These are phyloP conservation scores for Trissoscelio sp. DNA, from an alignment of 2,888 invertebrate genomes.

Conservation along the genomic window DNA sequence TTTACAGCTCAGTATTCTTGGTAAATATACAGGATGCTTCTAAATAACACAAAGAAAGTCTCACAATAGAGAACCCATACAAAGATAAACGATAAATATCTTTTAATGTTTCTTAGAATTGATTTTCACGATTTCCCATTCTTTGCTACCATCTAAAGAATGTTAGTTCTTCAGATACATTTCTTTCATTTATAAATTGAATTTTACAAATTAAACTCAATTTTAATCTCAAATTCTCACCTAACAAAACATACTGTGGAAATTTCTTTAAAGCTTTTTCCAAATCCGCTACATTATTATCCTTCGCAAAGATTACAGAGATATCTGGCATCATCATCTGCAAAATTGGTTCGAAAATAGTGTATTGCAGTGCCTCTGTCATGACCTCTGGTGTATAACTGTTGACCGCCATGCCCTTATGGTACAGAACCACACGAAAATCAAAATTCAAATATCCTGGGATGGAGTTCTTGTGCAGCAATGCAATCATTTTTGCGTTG, in stretches of 20 bases:
- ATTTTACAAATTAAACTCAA: neutral
- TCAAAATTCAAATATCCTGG: slow-evolving; percentile 86
- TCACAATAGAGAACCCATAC: neutral
- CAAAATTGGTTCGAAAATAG: slow-evolving; percentile 88
- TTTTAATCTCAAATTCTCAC: slow-evolving; percentile 82
- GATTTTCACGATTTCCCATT: no score
- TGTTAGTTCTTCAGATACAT: no score
- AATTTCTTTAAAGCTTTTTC: slow-evolving; percentile 88
- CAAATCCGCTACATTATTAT: slow-evolving; percentile 85
- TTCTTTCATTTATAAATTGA: neutral
- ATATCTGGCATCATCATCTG: slow-evolving; percentile 87
- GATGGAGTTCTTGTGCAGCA: slow-evolving; percentile 90
- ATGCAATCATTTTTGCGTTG: slow-evolving; percentile 88
- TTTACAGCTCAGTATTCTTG: neutral
- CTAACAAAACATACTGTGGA: slow-evolving; percentile 89
- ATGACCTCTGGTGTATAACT: slow-evolving; percentile 88
- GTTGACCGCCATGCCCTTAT: slow-evolving; percentile 88
- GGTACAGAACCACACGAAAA: slow-evolving; percentile 85
- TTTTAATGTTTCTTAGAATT: no score
- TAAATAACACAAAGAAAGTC: neutral
- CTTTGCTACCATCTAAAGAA: no score
- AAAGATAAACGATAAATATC: no score
- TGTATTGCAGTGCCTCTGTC: slow-evolving; percentile 87
- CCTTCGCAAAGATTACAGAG: slow-evolving; percentile 89
- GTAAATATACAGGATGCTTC: neutral